Conservation (phyloP, 2,113 vertebrate genomes). For the Cyprinodon tularosa region DNA sequence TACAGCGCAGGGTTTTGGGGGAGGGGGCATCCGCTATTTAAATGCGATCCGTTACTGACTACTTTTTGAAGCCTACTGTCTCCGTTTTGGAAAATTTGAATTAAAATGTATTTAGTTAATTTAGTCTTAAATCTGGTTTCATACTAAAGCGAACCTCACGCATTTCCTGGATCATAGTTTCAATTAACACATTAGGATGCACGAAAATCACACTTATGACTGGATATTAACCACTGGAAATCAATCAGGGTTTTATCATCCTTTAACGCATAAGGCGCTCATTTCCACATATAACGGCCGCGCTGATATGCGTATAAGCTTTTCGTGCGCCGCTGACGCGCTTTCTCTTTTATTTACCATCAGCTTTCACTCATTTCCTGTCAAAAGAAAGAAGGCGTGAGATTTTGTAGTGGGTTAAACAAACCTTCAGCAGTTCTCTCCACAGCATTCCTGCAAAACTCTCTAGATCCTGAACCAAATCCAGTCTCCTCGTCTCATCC, state of each 20-base stretch:
- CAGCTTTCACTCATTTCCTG: constrained; percentile 12
- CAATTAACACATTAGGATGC: neutral
- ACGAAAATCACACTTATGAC: neutral
- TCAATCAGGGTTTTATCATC: neutral
- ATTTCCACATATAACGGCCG: no score
- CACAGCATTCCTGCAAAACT: constrained; percentile 24
- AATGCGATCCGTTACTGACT: neutral
- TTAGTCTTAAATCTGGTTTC: neutral
- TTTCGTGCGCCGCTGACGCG: neutral
- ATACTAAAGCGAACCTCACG: neutral
- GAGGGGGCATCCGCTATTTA: constrained; percentile 45
- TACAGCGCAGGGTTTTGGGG: constrained; percentile 45
- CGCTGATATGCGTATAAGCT: constrained; percentile 8
- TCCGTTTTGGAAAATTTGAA: no score
- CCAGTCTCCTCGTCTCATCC: constrained; percentile 57
- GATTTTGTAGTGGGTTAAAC: constrained; percentile 21
- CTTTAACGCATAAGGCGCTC: constrained; percentile 14
- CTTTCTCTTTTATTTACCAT: neutral
- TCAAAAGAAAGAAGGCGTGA: neutral
- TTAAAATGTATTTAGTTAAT: neutral
- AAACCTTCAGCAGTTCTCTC: constrained; percentile 56
- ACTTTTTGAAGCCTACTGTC: neutral
- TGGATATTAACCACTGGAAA: neutral
- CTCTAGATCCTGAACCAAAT: constrained; percentile 29
- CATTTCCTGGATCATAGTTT: neutral